These are phyloP conservation scores for Malurus cyaneus DNA, from an alignment of 2,113 vertebrate genomes.

Conservation along the genomic window DNA sequence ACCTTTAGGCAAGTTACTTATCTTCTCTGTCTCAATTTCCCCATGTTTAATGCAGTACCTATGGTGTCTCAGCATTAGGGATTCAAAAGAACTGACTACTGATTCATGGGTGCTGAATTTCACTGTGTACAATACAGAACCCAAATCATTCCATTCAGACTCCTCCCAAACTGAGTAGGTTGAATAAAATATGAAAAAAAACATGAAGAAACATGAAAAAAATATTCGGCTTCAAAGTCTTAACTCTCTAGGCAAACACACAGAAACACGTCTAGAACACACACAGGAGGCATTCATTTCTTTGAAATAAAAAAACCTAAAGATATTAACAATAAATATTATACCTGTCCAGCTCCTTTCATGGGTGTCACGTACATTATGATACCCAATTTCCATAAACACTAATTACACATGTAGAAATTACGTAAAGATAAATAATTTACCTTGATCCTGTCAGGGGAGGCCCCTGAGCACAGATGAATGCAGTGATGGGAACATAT, in stretches of 20 bases:
- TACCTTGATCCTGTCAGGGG: neutral
- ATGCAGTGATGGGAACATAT: neutral
- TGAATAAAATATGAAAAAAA: neutral
- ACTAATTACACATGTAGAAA: neutral
- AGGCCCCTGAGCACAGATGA: neutral
- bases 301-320: neutral
- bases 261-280: neutral
- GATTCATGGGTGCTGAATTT: neutral
- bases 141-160: neutral
- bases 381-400: neutral
- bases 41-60: conserved; percentile 22
- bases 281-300: neutral
- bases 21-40: conserved; percentile 6
- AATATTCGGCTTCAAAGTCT: neutral
- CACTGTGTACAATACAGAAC: neutral
- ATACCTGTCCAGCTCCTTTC: neutral
- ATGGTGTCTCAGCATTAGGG: neutral
- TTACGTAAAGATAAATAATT: neutral
- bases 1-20: conserved; percentile 1
- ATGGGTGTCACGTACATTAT: neutral
- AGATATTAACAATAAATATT: neutral
- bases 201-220: neutral
- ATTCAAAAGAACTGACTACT: neutral
- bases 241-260: neutral
- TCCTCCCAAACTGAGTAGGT: neutral